phyloP scores from a whole-genome alignment of 2,888 invertebrate species.

The Carterocephalus palaemon region DNA sequence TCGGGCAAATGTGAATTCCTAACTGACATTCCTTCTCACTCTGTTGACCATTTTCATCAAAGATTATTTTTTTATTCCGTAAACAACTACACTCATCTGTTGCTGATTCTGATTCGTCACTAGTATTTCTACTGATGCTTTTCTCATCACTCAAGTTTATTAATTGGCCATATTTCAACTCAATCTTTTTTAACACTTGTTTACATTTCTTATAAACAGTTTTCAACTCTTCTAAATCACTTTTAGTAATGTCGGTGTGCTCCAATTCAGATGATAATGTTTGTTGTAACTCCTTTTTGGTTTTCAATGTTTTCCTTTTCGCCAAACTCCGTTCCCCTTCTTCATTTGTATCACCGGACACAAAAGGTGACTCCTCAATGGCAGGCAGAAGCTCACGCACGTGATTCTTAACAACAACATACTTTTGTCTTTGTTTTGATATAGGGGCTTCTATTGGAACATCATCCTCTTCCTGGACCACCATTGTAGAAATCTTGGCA shows the following conservation, averaged over 20 bases:
- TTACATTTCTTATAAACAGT: constrained; percentile 58
- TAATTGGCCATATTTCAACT: constrained; percentile 64
- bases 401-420: constrained; percentile 50
- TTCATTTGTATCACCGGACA: constrained; percentile 14
- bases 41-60: constrained; percentile 61
- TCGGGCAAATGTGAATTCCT: constrained; percentile 53
- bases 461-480: constrained; percentile 44
- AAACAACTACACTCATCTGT: constrained; percentile 47
- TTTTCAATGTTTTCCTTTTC: constrained; percentile 5
- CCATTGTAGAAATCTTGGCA: constrained; percentile 38
- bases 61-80: constrained; percentile 57
- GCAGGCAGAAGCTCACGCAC: constrained; percentile 31
- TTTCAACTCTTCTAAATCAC: constrained; percentile 56
- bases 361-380: neutral
- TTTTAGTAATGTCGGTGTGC: constrained; percentile 35
- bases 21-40: constrained; percentile 34
- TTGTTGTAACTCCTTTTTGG: constrained; percentile 3
- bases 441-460: constrained; percentile 35
- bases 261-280: constrained; percentile 15
- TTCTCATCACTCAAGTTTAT: constrained; percentile 40
- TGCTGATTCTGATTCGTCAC: constrained; percentile 29
- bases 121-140: constrained; percentile 22
- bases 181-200: constrained; percentile 56
- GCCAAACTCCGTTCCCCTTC: constrained; percentile 23
- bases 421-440: constrained; percentile 40